phyloP scores from a whole-genome alignment of 2,113 vertebrate species.

The Myiozetetes cayanensis region DNA sequence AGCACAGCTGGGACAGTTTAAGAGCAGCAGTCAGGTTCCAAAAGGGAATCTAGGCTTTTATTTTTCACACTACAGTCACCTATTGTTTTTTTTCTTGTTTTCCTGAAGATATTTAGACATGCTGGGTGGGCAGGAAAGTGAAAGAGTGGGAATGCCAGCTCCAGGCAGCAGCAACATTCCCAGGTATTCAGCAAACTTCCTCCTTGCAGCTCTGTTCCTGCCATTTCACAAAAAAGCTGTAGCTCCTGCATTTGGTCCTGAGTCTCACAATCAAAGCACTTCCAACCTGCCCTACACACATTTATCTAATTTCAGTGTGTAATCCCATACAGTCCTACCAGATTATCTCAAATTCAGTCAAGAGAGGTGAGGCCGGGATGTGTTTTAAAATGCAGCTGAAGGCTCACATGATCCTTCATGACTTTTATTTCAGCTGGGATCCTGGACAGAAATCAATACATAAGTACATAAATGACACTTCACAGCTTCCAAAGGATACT shows the following conservation, averaged over 20 bases:
- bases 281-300: not conserved
- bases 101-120: slow-evolving; percentile 68
- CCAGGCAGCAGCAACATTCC: not conserved
- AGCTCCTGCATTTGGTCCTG: not conserved
- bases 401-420: not conserved
- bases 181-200: slow-evolving; percentile 21
- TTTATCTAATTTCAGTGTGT: not conserved
- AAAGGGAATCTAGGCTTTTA: slow-evolving; percentile 57
- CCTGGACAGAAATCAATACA: not conserved
- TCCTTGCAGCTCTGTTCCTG: not conserved
- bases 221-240: not conserved
- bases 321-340: not conserved
- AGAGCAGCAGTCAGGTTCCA: slow-evolving; percentile 57
- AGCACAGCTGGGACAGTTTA: slow-evolving; percentile 69
- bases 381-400: slow-evolving; percentile 16
- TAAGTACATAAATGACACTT: not conserved
- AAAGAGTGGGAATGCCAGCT: slow-evolving; percentile 33
- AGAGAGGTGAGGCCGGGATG: not conserved
- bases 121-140: slow-evolving; percentile 67
- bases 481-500: not conserved
- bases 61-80: slow-evolving; percentile 66
- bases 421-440: slow-evolving; percentile 8
- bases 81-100: slow-evolving; percentile 76
- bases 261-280: not conserved
- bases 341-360: not conserved